Conservation (phyloP, 2,113 vertebrate species). For the Benitochromis conjunctus region DNA sequence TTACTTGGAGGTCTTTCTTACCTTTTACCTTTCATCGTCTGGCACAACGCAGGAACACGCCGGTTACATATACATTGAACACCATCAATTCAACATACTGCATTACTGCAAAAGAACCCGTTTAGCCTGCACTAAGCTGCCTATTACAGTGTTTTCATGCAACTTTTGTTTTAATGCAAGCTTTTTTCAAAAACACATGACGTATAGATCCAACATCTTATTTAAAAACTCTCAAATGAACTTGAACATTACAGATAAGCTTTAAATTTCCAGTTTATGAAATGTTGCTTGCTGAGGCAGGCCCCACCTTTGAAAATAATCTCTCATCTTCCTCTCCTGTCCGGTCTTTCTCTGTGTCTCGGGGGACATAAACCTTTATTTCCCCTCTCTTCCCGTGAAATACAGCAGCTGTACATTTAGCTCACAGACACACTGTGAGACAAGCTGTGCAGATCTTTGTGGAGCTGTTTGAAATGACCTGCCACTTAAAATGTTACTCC, state of each 20-base stretch:
- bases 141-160: neutral
- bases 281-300: neutral
- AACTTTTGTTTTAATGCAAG: neutral
- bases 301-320: neutral
- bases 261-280: neutral
- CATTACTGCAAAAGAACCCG: accelerated
- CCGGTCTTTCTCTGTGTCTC: neutral
- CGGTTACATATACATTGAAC: neutral
- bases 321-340: neutral
- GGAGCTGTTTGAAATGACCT: neutral
- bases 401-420: neutral
- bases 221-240: neutral
- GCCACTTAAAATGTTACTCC: neutral
- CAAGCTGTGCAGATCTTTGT: neutral
- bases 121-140: neutral
- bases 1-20: no score
- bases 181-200: neutral
- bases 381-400: neutral
- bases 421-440: neutral
- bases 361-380: neutral
- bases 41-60: no score
- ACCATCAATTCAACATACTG: neutral
- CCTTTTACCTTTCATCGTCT: no score
- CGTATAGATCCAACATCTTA: accelerated
- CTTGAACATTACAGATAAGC: neutral